These are phyloP conservation scores for Chlorops oryzae DNA, from an alignment of 1,140 invertebrate species.

Conservation along the genomic window DNA sequence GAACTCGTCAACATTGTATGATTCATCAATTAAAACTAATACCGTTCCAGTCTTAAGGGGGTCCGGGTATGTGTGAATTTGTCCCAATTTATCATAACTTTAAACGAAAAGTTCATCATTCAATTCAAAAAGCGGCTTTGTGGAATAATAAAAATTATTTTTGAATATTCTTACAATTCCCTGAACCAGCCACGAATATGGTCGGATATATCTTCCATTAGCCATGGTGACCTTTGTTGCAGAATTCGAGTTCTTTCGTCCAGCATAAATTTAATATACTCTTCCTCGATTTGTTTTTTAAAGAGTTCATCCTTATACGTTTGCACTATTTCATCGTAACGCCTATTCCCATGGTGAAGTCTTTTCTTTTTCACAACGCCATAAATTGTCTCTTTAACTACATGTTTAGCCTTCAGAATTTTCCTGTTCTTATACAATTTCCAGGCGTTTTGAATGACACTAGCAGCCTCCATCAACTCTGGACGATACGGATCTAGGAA, in stretches of 20 bases:
- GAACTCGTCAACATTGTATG: slow-evolving; percentile 52
- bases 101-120: background rate
- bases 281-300: slow-evolving; percentile 40
- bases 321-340: slow-evolving; percentile 32
- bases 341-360: slow-evolving; percentile 20
- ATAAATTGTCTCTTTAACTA: slow-evolving; percentile 44
- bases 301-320: slow-evolving; percentile 47
- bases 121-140: background rate
- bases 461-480: slow-evolving; percentile 43
- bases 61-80: slow-evolving; percentile 53
- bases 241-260: slow-evolving; percentile 55
- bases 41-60: slow-evolving; percentile 52
- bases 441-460: slow-evolving; percentile 51
- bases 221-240: slow-evolving; percentile 51
- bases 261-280: slow-evolving; percentile 51
- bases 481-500: too few relatives aligned
- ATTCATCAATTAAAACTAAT: slow-evolving; percentile 52
- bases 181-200: slow-evolving; percentile 63
- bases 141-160: slow-evolving; percentile 3
- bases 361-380: slow-evolving; percentile 46
- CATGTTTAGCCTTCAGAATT: slow-evolving; percentile 32
- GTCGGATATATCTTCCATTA: slow-evolving; percentile 63
- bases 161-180: slow-evolving; percentile 50
- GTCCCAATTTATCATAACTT: slow-evolving; percentile 48
- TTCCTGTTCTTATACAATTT: slow-evolving; percentile 43